Evolutionary conservation across 2,113 vertebrate species (phyloP), one percentile per base, ranked within the genome.

Genomic region (Ptilonorhynchus violaceus): DNA sequence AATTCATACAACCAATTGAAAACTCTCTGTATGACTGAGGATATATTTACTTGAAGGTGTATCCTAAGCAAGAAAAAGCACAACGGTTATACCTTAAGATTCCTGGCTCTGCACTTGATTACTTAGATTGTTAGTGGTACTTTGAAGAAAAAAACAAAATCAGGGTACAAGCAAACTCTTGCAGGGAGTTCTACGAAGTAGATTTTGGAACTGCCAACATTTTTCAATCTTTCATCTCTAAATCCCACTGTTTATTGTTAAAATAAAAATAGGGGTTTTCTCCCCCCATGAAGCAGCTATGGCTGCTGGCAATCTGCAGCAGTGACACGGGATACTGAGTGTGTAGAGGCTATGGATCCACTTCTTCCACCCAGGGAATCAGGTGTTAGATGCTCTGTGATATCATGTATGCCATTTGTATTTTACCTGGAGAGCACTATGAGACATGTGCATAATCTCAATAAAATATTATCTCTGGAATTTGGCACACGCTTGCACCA

Each of bases 401-500:
- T 42, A 52, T 28, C 23, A 72, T 30, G 11, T 20, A 2, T 10
- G 14, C 37, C 20, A 30, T 70, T 87, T 76, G 9, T 68, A 8
- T 88, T 68, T 85, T 49, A 49, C 35, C 15, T 53, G 27, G 47
- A 53, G 16, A 76, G 21, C 6, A 20, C 15, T 44, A 3, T 39
- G 13, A 7, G 18, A 20, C 1, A 1, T 11, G 8, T 13, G 14
- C 31, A 35, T 42, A 28, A 39, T 50, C 42, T 73, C 59, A 69
- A 27, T 56, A 37, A 75, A 74, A 70, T 25, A 21, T 33, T 16
- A 14, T 19, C 35, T 64, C 39, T 53, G 58, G 30, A 67, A 15
- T 9, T 19, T 3, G 2, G 8, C n/a, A 22, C 13, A 2, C 4
- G 30, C 17, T 22, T 1, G 5, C 21, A 66, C 13, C 37, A 66